Conservation (phyloP, 2,888 invertebrate genomes). For the Drosophila kambysellisi region DNA sequence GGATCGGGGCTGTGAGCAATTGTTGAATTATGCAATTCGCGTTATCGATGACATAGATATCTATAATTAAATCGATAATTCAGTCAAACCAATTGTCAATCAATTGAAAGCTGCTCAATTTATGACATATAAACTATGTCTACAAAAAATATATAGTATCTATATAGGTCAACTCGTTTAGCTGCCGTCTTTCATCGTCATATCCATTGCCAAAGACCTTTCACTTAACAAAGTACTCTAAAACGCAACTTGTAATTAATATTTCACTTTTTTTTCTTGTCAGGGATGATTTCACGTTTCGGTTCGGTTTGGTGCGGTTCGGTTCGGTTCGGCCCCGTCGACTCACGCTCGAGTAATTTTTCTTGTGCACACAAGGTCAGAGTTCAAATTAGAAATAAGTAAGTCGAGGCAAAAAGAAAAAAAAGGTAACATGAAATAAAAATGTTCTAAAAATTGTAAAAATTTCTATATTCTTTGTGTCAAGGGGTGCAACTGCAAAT, state of each 20-base stretch:
- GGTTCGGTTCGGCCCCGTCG: conserved; percentile 5
- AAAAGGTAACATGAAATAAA: conserved; percentile 44
- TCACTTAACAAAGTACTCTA: conserved; percentile 34
- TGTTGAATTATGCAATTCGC: conserved; percentile 55
- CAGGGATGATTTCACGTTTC: conserved; percentile 48
- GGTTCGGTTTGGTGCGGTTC: conserved; percentile 12
- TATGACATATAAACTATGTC: background rate
- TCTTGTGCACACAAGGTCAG: conserved; percentile 55
- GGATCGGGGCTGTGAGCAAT: conserved; percentile 16
- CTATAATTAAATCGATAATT: conserved; percentile 67
- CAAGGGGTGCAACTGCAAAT: conserved; percentile 69
- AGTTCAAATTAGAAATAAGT: conserved; percentile 58
- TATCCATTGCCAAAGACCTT: conserved; percentile 27
- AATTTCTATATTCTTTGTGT: conserved; percentile 29
- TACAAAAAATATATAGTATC: background rate
- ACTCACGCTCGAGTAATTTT: conserved; percentile 69
- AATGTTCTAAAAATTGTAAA: conserved; percentile 41
- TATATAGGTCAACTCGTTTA: conserved; percentile 41
- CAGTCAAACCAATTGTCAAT: conserved; percentile 54
- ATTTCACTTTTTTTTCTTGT: conserved; percentile 53
- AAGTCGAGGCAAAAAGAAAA: conserved; percentile 31
- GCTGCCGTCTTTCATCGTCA: background rate
- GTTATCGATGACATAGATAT: conserved; percentile 48
- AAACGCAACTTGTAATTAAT: conserved; percentile 57
- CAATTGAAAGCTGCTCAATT: conserved; percentile 35